A percentile compares a stretch with the other conserved stretches of the same genome.
phyloP scores from a whole-genome alignment of 2,113 vertebrate species.

The Neopipo cinnamomea region DNA sequence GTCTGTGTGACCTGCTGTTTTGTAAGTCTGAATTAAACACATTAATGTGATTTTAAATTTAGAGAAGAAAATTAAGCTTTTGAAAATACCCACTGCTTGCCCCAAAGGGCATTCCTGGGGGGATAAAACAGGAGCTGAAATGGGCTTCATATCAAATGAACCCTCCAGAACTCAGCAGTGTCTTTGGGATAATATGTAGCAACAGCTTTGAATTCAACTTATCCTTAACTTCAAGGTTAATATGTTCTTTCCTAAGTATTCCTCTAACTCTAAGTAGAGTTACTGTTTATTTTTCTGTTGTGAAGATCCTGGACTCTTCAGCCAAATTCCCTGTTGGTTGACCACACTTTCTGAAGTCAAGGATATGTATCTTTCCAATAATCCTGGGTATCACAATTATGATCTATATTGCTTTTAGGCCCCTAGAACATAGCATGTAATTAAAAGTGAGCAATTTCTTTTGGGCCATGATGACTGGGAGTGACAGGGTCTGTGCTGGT shows the following conservation, averaged over 20 bases:
- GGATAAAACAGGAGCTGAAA: not conserved
- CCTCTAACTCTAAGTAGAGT: not conserved
- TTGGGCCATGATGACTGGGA: not conserved
- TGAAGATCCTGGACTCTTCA: not conserved
- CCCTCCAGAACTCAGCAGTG: not conserved
- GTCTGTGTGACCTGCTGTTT: not conserved
- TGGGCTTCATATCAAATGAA: not conserved
- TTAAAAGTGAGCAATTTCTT: not conserved
- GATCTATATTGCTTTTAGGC: not conserved
- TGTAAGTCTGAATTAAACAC: not conserved
- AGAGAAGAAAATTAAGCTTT: not conserved
- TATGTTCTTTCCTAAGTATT: not conserved
- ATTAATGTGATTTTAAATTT: not conserved
- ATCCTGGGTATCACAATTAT: not conserved
- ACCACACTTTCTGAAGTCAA: not conserved
- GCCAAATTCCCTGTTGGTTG: not conserved
- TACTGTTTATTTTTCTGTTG: not conserved
- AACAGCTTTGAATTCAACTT: not conserved
- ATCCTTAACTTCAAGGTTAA: not conserved
- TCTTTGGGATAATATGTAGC: not conserved
- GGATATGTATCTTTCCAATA: not conserved
- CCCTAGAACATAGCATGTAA: not conserved
- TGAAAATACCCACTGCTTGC: not conserved
- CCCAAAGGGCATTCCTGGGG: not conserved
- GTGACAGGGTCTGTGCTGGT: not conserved